Conservation (phyloP, 2,888 invertebrate species). For the Ormyrus labotus region DNA sequence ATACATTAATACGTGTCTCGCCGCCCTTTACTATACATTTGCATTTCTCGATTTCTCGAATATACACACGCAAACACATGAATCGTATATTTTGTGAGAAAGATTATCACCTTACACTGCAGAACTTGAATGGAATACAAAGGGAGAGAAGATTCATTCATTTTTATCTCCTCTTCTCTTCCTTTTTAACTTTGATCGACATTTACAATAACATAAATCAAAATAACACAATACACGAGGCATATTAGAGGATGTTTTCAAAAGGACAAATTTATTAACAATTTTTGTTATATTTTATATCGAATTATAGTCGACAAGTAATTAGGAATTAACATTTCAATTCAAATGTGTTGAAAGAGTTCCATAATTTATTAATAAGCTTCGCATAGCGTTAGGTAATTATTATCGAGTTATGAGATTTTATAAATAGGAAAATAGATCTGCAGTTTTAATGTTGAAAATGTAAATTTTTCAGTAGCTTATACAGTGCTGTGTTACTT, state of each 20-base stretch:
- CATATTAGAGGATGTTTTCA: not conserved
- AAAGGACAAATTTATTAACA: not conserved
- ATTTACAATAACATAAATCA: not conserved
- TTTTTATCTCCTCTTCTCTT: conserved; percentile 9
- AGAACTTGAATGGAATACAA: conserved; percentile 1
- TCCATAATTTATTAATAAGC: not conserved
- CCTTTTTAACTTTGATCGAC: not conserved
- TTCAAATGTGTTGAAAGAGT: not conserved
- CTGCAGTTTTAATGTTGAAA: not conserved
- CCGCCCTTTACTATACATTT: conserved; percentile 42
- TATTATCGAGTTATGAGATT: not conserved
- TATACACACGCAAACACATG: conserved; percentile 5
- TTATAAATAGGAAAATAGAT: not conserved
- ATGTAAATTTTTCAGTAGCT: not conserved
- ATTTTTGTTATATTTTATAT: conserved; percentile 26
- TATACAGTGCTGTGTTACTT: no score
- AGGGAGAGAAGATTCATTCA: conserved; percentile 7
- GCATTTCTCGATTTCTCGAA: conserved; percentile 40
- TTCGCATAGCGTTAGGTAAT: not conserved
- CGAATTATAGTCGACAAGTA: not conserved
- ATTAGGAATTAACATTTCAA: not conserved
- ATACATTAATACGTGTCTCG: conserved; percentile 41
- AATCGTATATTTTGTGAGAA: conserved; percentile 35
- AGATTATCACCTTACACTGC: conserved; percentile 1
- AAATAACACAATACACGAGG: conserved; percentile 1